Evolutionary conservation across 2,113 vertebrate species (phyloP), one percentile per base, ranked within the genome.

Genomic region (Piprites chloris): DNA sequence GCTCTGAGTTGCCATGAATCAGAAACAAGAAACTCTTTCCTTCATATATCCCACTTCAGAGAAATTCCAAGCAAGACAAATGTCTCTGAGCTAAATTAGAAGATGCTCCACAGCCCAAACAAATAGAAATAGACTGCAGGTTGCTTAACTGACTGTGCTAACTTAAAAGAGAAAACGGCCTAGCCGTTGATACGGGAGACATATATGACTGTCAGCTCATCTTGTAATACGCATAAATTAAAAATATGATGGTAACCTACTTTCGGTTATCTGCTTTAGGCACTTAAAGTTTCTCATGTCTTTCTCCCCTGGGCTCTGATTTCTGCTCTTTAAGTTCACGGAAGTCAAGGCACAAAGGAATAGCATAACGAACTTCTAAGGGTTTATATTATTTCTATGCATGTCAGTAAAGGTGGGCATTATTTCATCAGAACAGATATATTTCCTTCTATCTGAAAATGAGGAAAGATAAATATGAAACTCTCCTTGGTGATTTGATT

Each of bases 331-430:
- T 32, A 93, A 90, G 93, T 87, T 96, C 93, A 82, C 32, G 56
- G 27, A 92, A 95, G 96, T 96, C 90, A 95, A 77, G 88, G 47
- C 92, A 76, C 95, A 73, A 85, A 93, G 93, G 95, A 96, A 69
- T 55, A 84, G 33, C 3, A 77, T 56, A 86, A 55, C 47, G 80
- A 92, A 46, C 14, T 90, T 94, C 52, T 74, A 81, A 89, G 52
- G 20, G 9, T 56, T 87, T 87, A 16, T 50, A 37, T 56, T 80
- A 81, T 92, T 93, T 84, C 72, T 59, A 3, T 11, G 41, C 3
- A 3, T 41, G 15, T 32, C 17, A 19, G 12, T 68, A 69, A 85
- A 81, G 11, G 13, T 37, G 67, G 23, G 24, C 1, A 3, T 50
- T 66, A 67, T 88, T 75, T 82, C n/a, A 59, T 24, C 53, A 52